phyloP scores from a whole-genome alignment of 2,888 invertebrate genomes.

The Melitaea athalia region DNA sequence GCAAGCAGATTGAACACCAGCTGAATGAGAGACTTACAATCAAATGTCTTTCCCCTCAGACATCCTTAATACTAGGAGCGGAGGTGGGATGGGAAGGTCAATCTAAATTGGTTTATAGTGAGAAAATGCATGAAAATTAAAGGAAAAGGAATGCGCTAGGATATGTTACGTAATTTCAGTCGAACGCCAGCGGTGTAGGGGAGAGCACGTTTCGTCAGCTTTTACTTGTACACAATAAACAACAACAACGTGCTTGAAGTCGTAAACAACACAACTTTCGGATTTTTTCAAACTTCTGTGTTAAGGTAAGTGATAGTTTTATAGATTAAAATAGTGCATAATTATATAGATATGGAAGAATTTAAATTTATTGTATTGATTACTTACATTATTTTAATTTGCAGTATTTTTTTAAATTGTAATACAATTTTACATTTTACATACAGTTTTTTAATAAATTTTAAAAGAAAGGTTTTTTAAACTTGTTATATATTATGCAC shows the following conservation, averaged over 20 bases:
- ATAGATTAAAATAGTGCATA: neutral
- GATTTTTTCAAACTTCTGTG: slow-evolving; percentile 47
- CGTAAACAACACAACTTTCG: slow-evolving; percentile 67
- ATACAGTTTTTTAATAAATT: neutral
- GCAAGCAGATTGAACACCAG: slow-evolving; percentile 48
- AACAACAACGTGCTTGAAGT: slow-evolving; percentile 77
- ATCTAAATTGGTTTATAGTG: slow-evolving; percentile 45
- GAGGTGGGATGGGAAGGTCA: slow-evolving; percentile 49
- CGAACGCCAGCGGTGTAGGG: slow-evolving; percentile 55
- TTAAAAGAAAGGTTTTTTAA: no score
- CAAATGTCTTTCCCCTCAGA: slow-evolving; percentile 21
- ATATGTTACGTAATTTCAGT: slow-evolving; percentile 78
- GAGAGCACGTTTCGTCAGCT: slow-evolving; percentile 56
- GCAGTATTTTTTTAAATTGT: neutral
- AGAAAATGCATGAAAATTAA: slow-evolving; percentile 61
- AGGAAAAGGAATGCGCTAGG: slow-evolving; percentile 67
- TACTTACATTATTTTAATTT: neutral
- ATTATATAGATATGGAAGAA: neutral
- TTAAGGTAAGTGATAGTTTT: slow-evolving; percentile 43
- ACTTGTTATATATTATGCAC: no score
- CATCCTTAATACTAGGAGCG: neutral
- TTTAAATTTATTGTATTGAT: neutral
- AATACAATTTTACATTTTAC: no score
- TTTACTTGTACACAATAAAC: slow-evolving; percentile 63
- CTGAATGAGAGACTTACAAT: slow-evolving; percentile 45